Conservation (phyloP, 2,888 invertebrate species). For the Nemurella pictetii region DNA sequence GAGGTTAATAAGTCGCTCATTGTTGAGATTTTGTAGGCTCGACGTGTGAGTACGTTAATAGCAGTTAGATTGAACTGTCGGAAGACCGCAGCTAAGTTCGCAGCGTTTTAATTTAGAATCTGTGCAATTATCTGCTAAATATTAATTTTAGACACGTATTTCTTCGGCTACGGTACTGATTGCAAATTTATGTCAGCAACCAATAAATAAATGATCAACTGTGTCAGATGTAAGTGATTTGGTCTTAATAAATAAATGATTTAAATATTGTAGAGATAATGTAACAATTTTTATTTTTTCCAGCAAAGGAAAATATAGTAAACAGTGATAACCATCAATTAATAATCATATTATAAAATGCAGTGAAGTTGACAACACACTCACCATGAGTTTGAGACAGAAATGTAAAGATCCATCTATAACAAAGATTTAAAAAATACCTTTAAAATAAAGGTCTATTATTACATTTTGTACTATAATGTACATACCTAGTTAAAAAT, state of each 20-base stretch:
- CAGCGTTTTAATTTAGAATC: no score
- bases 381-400: neutral
- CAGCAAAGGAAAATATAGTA: neutral
- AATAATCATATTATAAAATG: neutral
- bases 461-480: neutral
- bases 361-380: neutral
- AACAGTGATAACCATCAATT: neutral
- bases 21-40: slow-evolving; percentile 36
- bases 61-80: no score
- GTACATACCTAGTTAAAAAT: neutral
- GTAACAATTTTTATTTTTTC: neutral
- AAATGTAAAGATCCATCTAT: neutral
- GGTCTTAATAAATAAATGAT: no score
- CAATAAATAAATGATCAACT: no score
- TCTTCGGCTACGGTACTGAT: no score
- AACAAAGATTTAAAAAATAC: neutral
- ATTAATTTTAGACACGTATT: no score
- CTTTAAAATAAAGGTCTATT: neutral
- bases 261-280: neutral
- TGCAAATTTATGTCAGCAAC: no score
- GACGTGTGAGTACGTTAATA: no score
- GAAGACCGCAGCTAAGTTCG: no score
- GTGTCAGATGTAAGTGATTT: no score
- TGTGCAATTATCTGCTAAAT: no score
- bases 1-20: slow-evolving; percentile 20